Conservation (phyloP, 2,113 vertebrate species). For the Ageneiosus marmoratus region DNA sequence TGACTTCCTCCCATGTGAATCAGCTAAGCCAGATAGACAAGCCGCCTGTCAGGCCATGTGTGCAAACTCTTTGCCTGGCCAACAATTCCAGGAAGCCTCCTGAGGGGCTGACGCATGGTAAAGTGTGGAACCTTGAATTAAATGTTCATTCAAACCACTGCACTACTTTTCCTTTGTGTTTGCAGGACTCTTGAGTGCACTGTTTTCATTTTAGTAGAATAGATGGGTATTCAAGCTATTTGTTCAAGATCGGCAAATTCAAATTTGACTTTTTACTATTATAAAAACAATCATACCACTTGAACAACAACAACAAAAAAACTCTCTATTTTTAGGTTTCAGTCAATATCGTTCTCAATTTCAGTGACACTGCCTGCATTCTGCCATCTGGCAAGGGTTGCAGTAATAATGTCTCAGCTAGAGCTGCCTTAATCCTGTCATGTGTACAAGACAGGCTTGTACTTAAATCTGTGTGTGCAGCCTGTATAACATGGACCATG, state of each 20-base stretch:
- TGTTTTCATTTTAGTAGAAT: background rate
- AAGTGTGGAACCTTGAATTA: conserved; percentile 26
- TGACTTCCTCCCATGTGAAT: conserved; percentile 60
- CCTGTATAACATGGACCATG: background rate
- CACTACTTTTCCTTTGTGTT: conserved; percentile 9
- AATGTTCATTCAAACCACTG: conserved; percentile 5
- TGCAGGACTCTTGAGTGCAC: background rate
- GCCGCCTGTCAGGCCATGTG: conserved; percentile 40
- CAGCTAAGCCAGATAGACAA: conserved; percentile 59
- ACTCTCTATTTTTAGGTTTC: background rate
- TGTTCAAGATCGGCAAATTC: too few species aligned
- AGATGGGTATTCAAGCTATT: background rate
- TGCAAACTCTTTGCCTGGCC: conserved; percentile 55
- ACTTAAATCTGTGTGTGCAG: conserved; percentile 25
- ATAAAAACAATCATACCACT: too few species aligned
- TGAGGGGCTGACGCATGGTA: conserved; percentile 21
- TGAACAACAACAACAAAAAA: background rate
- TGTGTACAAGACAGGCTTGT: background rate
- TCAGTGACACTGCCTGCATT: conserved; percentile 8
- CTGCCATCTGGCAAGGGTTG: background rate
- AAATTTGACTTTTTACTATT: background rate
- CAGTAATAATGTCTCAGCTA: background rate
- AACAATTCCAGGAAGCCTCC: conserved; percentile 49
- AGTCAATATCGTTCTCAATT: background rate
- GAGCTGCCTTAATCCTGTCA: conserved; percentile 33